These are phyloP conservation scores for Macrotis lagotis DNA, from an alignment of 2,113 vertebrate genomes.

Conservation along the genomic window DNA sequence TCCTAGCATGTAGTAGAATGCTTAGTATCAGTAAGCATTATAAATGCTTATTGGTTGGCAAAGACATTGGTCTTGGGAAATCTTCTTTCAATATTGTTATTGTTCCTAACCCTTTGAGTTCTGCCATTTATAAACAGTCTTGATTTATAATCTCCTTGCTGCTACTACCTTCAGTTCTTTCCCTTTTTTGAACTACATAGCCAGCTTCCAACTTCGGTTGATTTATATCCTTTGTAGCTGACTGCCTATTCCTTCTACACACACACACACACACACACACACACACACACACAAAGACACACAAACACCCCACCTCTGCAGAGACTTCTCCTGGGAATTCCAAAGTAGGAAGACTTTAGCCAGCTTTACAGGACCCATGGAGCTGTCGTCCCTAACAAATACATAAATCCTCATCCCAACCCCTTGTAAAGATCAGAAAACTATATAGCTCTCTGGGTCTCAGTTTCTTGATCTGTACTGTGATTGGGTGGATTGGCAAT, in stretches of 20 bases:
- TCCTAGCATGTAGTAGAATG: not conserved
- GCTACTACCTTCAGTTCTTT: not conserved
- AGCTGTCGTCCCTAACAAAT: too few relatives aligned
- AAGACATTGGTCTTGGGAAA: not conserved
- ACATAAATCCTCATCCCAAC: too few relatives aligned
- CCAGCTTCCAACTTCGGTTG: not conserved
- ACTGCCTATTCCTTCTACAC: not conserved
- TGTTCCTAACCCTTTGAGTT: not conserved
- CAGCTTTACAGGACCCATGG: not conserved
- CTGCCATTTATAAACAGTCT: not conserved
- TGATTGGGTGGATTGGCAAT: too few relatives aligned
- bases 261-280: too few relatives aligned
- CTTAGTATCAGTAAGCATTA: not conserved
- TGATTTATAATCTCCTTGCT: not conserved
- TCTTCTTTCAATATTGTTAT: not conserved
- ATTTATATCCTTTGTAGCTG: not conserved
- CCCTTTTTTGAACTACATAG: not conserved
- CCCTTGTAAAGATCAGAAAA: too few relatives aligned
- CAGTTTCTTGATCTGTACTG: too few relatives aligned
- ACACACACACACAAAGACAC: too few relatives aligned
- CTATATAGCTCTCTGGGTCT: too few relatives aligned
- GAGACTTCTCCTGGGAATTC: not conserved
- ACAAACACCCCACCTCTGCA: too few relatives aligned
- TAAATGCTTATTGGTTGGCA: not conserved
- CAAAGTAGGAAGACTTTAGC: not conserved